Conservation (phyloP, 2,113 vertebrate species). For the Spea multiplicata region DNA sequence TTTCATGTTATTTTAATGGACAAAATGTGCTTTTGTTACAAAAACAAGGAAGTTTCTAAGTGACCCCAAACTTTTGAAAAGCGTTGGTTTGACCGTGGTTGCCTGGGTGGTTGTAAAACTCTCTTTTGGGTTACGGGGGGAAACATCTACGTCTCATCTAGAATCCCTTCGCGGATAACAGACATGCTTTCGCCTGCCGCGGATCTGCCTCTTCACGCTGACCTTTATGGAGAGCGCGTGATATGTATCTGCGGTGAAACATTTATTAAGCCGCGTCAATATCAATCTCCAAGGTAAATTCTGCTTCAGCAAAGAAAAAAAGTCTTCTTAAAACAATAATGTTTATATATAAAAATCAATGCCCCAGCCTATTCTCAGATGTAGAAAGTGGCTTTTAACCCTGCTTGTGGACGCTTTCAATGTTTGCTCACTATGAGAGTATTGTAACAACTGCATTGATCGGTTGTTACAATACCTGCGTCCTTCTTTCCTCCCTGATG, state of each 20-base stretch:
- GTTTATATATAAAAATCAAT: slow-evolving; percentile 10
- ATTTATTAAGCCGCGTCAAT: slow-evolving; percentile 45
- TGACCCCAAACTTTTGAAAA: no score
- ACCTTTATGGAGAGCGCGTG: slow-evolving; percentile 8
- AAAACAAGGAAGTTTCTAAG: no score
- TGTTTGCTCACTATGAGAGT: no score
- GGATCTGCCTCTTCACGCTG: background rate
- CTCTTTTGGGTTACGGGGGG: no score
- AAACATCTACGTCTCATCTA: background rate
- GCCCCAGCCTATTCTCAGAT: background rate
- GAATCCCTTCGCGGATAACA: background rate
- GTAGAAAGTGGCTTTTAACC: background rate
- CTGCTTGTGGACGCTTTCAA: background rate
- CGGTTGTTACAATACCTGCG: no score
- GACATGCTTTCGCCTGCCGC: background rate
- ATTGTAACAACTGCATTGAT: no score
- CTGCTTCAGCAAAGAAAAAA: background rate
- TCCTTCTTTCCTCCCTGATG: no score
- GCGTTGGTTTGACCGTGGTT: no score
- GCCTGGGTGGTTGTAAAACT: no score
- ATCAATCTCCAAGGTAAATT: slow-evolving; percentile 44
- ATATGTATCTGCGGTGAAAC: slow-evolving; percentile 12
- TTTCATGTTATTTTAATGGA: no score
- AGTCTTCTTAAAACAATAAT: slow-evolving; percentile 4
- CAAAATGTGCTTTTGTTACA: no score